Evolutionary conservation across 1,140 invertebrate species (phyloP), one percentile per base, ranked within the genome.

Genomic region (Tetragonula clypearis): DNA sequence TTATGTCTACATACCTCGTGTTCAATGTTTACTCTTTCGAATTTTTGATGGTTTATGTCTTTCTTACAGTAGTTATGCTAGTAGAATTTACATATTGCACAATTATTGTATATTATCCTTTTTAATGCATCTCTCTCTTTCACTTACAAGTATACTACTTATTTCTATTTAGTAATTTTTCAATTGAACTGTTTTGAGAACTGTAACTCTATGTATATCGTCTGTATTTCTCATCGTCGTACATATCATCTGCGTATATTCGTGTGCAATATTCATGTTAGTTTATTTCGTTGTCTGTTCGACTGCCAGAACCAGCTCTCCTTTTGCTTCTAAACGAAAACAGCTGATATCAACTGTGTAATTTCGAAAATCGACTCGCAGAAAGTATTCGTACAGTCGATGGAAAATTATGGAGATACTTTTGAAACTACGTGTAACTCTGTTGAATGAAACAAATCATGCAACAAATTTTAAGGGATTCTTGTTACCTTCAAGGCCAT

Each of bases 41-140:
- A 26, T 55, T 49, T 49, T 74, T 74, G 17, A 55, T 74, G 49
- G 72, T 74, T 74, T 74, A 19, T 74, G 73, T 75, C 73, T 75
- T 75, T 75, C 26, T 75, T 53, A 49, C 6, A 75, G 53, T 75
- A 56, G 53, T 56, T 75, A 75, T 75, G 53, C 53, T 30, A 75
- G 73, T 56, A 75, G 49, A 55, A 30, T 56, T 56, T 74, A 74
- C n/a, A 74, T 56, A 56, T 30, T 75, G 73, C 73, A 75, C 49
- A 75, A 19, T 75, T 49, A 49, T 49, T 56, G 73, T 75, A 30
- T 56, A 75, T 75, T 30, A 30, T 21, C 6, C 41, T 75, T 75
- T 74, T 53, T 73, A 55, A 73, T 73, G 71, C 71, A 73, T 73
- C 71, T 53, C 41, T 49, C 41, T 49, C 12, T 53, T 26, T 41